Evolutionary conservation across 2,113 vertebrate species (phyloP).

Genomic region (Nyctibius bracteatus): DNA sequence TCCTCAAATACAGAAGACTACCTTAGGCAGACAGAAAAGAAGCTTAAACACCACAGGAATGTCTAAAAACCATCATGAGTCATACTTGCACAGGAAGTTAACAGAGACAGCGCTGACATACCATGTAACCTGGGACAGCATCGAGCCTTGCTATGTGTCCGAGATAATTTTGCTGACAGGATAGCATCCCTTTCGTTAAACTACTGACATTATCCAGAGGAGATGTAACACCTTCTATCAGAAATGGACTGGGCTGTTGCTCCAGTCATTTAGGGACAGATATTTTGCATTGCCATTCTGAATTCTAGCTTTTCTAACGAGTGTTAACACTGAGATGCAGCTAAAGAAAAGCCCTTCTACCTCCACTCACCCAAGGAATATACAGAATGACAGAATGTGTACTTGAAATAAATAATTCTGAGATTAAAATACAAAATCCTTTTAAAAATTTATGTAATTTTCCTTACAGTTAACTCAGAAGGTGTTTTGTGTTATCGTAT

Average conservation of each 20-base stretch:
- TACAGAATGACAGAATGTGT: accelerated
- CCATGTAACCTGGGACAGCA: not conserved
- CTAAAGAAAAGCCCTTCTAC: not conserved
- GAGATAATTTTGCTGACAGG: not conserved
- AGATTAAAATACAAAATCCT: not conserved
- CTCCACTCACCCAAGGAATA: not conserved
- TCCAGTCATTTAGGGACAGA: not conserved
- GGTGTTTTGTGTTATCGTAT: not conserved
- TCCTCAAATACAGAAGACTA: not conserved
- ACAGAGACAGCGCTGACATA: not conserved
- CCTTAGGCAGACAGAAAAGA: not conserved
- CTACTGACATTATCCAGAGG: not conserved
- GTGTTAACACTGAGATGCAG: not conserved
- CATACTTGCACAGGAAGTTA: not conserved
- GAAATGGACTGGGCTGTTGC: not conserved
- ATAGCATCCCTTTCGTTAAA: not conserved
- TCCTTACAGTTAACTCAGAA: not conserved
- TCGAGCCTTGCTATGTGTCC: not conserved
- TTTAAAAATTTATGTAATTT: not conserved
- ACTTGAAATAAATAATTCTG: not conserved
- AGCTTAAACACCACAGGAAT: not conserved
- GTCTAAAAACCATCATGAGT: not conserved
- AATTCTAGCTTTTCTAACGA: not conserved
- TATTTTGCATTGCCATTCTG: not conserved
- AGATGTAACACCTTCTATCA: not conserved